Evolutionary conservation across 2,888 invertebrate genomes (phyloP).

Genomic region (Cephus nigrinus): DNA sequence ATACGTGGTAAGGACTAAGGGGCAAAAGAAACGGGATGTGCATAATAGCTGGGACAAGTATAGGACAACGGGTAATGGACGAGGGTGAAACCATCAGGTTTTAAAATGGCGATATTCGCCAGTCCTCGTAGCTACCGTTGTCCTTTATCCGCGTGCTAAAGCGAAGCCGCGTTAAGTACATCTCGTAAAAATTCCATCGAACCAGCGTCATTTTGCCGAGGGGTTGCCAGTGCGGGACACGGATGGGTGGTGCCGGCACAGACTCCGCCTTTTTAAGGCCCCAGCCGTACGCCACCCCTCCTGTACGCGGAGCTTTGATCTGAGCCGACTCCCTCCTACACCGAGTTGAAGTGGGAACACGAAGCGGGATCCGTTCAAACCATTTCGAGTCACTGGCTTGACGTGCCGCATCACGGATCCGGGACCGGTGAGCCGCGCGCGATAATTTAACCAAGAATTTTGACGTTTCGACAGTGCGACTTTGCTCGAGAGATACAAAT

Average conservation of each 20-base stretch:
- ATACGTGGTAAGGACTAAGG: background rate
- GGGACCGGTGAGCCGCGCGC: background rate
- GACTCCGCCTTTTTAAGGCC: conserved; percentile 52
- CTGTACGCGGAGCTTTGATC: conserved; percentile 40
- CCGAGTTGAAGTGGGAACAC: conserved; percentile 50
- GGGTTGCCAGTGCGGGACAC: conserved; percentile 27
- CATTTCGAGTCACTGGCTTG: conserved; percentile 64
- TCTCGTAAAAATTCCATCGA: conserved; percentile 64
- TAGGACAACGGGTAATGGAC: background rate
- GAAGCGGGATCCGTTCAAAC: conserved; percentile 66
- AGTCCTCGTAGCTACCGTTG: background rate
- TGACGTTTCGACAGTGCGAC: conserved; percentile 28
- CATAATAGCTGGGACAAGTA: background rate
- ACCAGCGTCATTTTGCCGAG: conserved; percentile 61
- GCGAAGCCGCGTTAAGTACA: conserved; percentile 54
- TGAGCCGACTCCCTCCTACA: conserved; percentile 43
- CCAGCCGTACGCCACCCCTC: conserved; percentile 40
- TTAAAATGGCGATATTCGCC: background rate
- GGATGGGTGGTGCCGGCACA: conserved; percentile 46
- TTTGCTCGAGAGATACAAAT: background rate
- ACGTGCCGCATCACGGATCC: conserved; percentile 13
- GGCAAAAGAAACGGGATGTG: background rate
- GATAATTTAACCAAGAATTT: background rate
- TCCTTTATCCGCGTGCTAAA: background rate
- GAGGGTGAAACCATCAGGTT: background rate